Base-by-base conservation (phyloP, 2,888 invertebrate genomes). In the Microplitis manilae region DNA sequence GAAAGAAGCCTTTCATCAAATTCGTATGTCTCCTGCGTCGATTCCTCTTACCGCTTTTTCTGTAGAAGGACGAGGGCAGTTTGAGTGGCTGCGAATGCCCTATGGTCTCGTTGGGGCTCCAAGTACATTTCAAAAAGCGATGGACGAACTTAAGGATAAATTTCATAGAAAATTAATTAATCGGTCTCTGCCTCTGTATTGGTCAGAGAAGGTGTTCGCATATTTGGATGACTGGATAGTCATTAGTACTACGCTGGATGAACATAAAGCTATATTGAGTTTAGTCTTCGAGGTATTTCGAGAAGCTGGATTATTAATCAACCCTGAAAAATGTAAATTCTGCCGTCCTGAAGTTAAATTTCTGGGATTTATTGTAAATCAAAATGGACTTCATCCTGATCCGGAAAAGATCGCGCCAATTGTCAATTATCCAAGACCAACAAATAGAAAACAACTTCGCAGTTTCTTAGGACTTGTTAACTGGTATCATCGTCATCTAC, bases 291-390 rank as follows among this genome's bases (percentile, higher is more conserved):
- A 62, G n/a, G 62, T 62, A 2, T 62, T 62, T 20, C 62, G 79
- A 0, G 77, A 79, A 15, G 80, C 77, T 0, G 77, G 76, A 59
- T 59, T 79, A 41, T 69, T 20, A 0, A 64, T 81, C 4, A 80
- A 81, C 50, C 76, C 75, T 2, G 80, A 79, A 60, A 81, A 81
- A 62, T 79, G 80, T 68, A 77, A 77, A 5, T 80, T 80, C 20
- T 80, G 75, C 5, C 78, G 79, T 38, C 67, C 41, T 5, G 78
- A 81, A 70, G 79, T 80, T 0, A 74, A 80, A 65, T 80, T 73
- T 20, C 73, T 79, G 50, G 80, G 79, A n/a, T 80, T 78, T 61
- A 68, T 79, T 6, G 17, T 62, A 8, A 62, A 62, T 13, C 9
- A 17, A n/a, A 6, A n/a, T 17, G 62, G 62, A 17, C 6, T 17